phyloP scores from a whole-genome alignment of 1,140 invertebrate species.

The Anastatus disparis region DNA sequence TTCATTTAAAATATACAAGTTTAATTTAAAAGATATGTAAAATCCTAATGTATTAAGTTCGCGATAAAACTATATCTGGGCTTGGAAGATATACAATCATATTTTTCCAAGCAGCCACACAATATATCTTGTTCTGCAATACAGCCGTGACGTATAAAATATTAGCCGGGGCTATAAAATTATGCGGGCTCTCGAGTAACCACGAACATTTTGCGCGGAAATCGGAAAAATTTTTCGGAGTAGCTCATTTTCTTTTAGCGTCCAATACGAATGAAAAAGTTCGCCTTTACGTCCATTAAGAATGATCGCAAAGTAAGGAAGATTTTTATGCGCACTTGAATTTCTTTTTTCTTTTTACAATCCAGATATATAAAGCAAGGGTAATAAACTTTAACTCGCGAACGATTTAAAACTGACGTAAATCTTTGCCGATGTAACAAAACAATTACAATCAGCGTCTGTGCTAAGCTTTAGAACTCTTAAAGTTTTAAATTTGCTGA shows the following conservation, averaged over 20 bases:
- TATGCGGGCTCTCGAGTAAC: not conserved
- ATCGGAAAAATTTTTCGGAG: not conserved
- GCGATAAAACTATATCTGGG: no score
- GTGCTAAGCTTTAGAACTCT: not conserved
- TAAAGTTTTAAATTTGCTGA: not conserved
- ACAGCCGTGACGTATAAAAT: not conserved
- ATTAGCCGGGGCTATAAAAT: conserved; percentile 8
- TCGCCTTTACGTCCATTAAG: not conserved
- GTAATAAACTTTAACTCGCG: not conserved
- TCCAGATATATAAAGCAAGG: no score
- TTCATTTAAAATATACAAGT: no score
- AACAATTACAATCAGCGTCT: conserved; percentile 6
- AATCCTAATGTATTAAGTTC: no score
- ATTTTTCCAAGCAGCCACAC: no score
- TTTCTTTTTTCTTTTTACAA: not conserved
- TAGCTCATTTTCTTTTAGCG: not conserved
- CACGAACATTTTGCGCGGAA: not conserved
- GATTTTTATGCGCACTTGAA: not conserved
- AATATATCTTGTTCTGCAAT: not conserved
- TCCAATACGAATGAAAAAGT: not conserved
- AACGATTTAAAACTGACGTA: not conserved
- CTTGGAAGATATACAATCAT: not conserved
- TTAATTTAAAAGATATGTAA: no score
- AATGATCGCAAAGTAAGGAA: no score
- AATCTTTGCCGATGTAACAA: not conserved